Percentiles rank a stretch among this genome's conserved stretches.
Evolutionary conservation across 2,888 invertebrate genomes (phyloP).

Genomic region (Hyalella azteca): DNA sequence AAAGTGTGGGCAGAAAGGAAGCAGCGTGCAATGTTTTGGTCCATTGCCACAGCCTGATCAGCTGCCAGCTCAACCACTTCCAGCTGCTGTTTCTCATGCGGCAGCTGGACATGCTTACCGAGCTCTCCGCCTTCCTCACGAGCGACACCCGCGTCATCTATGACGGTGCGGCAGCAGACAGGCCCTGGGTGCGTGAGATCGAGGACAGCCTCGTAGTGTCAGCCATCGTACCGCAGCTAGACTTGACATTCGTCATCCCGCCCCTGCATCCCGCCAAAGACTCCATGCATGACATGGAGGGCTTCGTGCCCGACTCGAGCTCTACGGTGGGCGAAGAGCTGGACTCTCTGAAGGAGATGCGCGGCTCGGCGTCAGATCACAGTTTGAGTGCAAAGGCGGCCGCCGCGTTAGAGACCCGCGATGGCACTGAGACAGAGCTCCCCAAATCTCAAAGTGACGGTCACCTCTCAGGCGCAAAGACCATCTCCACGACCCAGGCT

Average conservation of each 20-base stretch:
- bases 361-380: conserved; percentile 62
- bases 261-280: conserved; percentile 83
- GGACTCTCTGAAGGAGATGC: conserved; percentile 46
- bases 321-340: conserved; percentile 77
- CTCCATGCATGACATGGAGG: conserved; percentile 75
- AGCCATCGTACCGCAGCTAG: conserved; percentile 80
- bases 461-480: conserved; percentile 54
- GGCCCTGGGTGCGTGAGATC: conserved; percentile 32
- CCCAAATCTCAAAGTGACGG: conserved; percentile 59
- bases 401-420: conserved; percentile 33
- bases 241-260: conserved; percentile 86
- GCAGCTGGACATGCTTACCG: conserved; percentile 79
- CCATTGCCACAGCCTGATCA: conserved; percentile 82
- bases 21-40: conserved; percentile 78
- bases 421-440: conserved; percentile 45
- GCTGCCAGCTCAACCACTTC: conserved; percentile 90
- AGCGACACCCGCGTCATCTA: conserved; percentile 69
- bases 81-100: conserved; percentile 88
- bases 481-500: conserved; percentile 35
- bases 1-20: conserved; percentile 41
- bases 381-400: conserved; percentile 62
- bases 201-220: conserved; percentile 65
- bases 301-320: conserved; percentile 83
- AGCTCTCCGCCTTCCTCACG: conserved; percentile 78
- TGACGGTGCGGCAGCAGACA: conserved; percentile 42